Conservation (phyloP, 2,888 invertebrate species). For the Caenorhabditis sp. region DNA sequence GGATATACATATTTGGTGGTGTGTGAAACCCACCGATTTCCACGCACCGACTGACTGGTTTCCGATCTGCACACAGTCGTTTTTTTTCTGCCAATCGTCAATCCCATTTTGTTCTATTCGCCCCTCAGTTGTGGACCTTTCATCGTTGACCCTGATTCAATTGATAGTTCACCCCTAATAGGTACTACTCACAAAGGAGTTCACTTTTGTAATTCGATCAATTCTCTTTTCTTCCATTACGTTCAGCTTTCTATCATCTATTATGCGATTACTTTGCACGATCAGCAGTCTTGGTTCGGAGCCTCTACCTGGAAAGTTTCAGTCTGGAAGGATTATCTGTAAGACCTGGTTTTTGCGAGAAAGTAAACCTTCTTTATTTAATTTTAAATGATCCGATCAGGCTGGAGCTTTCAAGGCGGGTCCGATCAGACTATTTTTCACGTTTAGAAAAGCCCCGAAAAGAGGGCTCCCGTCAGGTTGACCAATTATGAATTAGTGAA, state of each 20-base stretch:
- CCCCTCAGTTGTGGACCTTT: not conserved
- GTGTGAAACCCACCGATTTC: slow-evolving; percentile 45
- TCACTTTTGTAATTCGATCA: not conserved
- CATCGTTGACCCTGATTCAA: not conserved
- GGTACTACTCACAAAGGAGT: not conserved
- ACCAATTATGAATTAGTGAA: slow-evolving; percentile 20
- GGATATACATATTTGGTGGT: slow-evolving; percentile 37
- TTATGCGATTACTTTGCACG: too few species aligned
- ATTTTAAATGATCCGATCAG: too few species aligned
- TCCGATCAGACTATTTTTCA: too few species aligned
- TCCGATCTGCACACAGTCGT: slow-evolving; percentile 30
- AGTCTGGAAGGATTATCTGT: too few species aligned
- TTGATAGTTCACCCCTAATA: slow-evolving; percentile 5
- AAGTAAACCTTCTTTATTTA: too few species aligned
- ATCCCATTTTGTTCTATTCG: slow-evolving; percentile 17
- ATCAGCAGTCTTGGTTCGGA: too few species aligned
- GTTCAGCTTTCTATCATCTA: not conserved
- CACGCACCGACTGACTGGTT: slow-evolving; percentile 41
- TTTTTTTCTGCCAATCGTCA: slow-evolving; percentile 9
- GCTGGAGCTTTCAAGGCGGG: too few species aligned
- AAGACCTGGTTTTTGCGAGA: too few species aligned
- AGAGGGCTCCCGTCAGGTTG: too few species aligned
- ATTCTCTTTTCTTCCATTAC: not conserved
- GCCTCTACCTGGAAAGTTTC: too few species aligned
- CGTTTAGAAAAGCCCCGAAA: too few species aligned